Conservation (phyloP, 2,888 invertebrate species). For the Cephalotes varians region DNA sequence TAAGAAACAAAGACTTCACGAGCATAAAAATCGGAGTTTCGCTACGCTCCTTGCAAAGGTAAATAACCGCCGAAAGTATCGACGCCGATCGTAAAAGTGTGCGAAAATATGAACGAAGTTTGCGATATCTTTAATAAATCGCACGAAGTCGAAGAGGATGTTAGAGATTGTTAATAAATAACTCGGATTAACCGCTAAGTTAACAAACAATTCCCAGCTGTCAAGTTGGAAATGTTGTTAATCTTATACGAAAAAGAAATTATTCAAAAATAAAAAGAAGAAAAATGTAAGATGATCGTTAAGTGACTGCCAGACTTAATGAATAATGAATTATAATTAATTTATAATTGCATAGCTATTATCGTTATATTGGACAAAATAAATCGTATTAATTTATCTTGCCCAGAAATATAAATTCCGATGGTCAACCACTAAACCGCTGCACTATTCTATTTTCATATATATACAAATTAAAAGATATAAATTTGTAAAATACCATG, state of each 20-base stretch:
- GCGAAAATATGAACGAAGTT: constrained; percentile 28
- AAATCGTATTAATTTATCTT: constrained; percentile 5
- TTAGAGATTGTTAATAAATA: not conserved
- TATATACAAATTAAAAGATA: not conserved
- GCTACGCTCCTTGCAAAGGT: not conserved
- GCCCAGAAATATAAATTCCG: not conserved
- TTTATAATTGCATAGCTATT: not conserved
- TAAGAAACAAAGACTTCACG: not conserved
- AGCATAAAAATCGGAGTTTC: constrained; percentile 1
- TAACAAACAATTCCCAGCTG: not conserved
- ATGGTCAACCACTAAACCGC: not conserved
- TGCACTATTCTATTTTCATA: not conserved
- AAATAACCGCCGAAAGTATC: constrained; percentile 47
- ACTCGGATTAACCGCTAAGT: not conserved
- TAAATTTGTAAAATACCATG: not conserved
- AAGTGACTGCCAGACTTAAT: not conserved
- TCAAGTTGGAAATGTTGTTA: not conserved
- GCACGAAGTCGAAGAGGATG: not conserved
- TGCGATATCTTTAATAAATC: constrained; percentile 28
- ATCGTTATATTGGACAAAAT: not conserved
- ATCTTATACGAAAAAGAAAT: not conserved
- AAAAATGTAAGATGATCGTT: not conserved
- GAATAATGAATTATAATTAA: not conserved
- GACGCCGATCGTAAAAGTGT: constrained; percentile 21
- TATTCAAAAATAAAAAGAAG: not conserved